A percentile compares a stretch with the other conserved stretches of the same genome.
Conservation (phyloP, 2,113 vertebrate species). For the Amblyornis subalaris region DNA sequence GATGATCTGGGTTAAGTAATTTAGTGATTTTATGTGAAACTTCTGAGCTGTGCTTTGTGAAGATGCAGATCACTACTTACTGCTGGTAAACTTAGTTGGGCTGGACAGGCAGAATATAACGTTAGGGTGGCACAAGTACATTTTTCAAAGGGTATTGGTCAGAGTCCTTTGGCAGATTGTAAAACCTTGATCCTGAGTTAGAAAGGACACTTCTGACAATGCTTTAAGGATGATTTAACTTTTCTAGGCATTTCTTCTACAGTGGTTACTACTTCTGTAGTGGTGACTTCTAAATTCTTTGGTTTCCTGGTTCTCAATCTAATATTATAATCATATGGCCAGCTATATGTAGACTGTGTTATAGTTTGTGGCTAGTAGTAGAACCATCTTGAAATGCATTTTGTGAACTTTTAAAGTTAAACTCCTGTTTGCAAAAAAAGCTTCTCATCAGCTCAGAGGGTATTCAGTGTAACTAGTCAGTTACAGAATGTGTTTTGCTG, state of each 20-base stretch:
- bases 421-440: neutral
- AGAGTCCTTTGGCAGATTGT: neutral
- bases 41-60: neutral
- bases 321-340: neutral
- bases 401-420: neutral
- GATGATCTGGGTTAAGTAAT: neutral
- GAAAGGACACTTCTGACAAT: neutral
- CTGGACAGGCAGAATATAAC: neutral
- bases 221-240: neutral
- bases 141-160: neutral
- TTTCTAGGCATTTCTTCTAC: neutral
- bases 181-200: neutral
- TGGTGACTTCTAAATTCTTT: neutral
- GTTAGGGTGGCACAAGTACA: neutral
- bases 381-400: neutral
- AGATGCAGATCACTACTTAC: neutral
- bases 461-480: neutral
- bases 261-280: neutral
- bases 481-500: neutral
- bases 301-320: neutral
- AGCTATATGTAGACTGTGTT: neutral
- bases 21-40: neutral
- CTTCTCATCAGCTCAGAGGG: neutral
- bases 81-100: neutral
- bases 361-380: neutral